phyloP scores from a whole-genome alignment of 2,888 invertebrate genomes.

The Sarcophaga variegata region DNA sequence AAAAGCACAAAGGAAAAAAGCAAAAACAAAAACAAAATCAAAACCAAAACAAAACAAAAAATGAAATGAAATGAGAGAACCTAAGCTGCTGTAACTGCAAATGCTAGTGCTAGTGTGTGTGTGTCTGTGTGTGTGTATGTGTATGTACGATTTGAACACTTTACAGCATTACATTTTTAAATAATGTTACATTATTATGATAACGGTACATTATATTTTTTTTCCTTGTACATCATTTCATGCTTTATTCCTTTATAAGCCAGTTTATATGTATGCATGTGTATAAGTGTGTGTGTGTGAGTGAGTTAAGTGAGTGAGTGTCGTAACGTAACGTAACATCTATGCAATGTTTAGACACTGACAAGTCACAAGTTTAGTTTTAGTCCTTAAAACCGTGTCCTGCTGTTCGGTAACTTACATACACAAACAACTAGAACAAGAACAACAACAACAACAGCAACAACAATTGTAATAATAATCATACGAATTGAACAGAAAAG shows the following conservation, averaged over 20 bases:
- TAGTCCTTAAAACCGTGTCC: slow-evolving; percentile 73
- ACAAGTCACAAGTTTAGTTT: slow-evolving; percentile 70
- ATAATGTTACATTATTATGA: slow-evolving; percentile 48
- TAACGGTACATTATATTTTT: slow-evolving; percentile 40
- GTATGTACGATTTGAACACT: slow-evolving; percentile 5
- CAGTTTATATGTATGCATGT: background rate
- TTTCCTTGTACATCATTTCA: background rate
- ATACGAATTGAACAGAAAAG: slow-evolving; percentile 68
- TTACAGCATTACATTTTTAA: slow-evolving; percentile 53
- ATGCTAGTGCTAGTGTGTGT: no score
- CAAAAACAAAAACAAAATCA: background rate
- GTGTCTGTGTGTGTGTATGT: background rate
- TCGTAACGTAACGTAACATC: background rate
- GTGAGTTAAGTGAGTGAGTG: background rate
- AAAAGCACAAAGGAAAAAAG: background rate
- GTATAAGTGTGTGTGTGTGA: slow-evolving; percentile 4
- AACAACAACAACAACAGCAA: slow-evolving; percentile 44
- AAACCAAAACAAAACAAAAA: background rate
- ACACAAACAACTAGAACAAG: slow-evolving; percentile 61
- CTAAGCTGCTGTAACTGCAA: background rate
- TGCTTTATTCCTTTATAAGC: background rate
- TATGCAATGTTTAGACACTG: slow-evolving; percentile 60
- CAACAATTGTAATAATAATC: slow-evolving; percentile 18
- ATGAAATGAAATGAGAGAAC: background rate
- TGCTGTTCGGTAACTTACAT: slow-evolving; percentile 75